Percentiles rank a stretch among this genome's conserved stretches.
Evolutionary conservation across 1,140 invertebrate genomes (phyloP).

Genomic region (Neodiprion pinetum): DNA sequence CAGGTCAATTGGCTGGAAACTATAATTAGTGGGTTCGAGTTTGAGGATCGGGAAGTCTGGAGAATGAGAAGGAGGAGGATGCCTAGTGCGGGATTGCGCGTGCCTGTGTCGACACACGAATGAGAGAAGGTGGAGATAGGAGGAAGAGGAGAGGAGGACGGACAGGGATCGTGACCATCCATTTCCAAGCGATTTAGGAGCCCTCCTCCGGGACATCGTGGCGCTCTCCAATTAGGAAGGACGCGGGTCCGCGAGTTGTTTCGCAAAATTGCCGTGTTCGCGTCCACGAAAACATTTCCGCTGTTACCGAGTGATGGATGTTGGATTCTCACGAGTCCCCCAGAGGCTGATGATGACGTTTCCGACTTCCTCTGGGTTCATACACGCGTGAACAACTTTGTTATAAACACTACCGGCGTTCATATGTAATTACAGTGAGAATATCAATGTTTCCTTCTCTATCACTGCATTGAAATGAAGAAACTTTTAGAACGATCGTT

Average conservation of each 20-base stretch:
- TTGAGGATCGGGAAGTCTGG: neutral
- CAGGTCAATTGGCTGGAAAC: constrained; percentile 12
- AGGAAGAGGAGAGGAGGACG: neutral
- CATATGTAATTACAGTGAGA: too few species aligned
- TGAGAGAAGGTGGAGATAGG: neutral
- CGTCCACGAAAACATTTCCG: neutral
- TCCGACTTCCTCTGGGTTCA: too few species aligned
- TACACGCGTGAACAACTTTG: too few species aligned
- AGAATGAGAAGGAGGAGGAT: neutral
- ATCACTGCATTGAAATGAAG: too few species aligned
- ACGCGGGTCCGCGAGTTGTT: neutral
- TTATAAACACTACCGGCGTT: too few species aligned
- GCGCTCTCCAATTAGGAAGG: neutral
- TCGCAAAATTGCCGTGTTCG: neutral
- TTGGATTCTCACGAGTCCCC: neutral
- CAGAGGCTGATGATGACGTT: neutral
- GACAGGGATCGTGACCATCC: constrained; percentile 4
- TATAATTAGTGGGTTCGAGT: constrained; percentile 8
- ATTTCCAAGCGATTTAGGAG: neutral
- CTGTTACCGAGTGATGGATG: neutral
- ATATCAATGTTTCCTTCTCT: too few species aligned
- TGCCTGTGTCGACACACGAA: too few species aligned
- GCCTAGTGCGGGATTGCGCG: too few species aligned
- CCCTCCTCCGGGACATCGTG: constrained; percentile 3
- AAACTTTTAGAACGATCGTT: too few species aligned